Conservation (phyloP, 1,140 invertebrate species). For the Lepeophtheirus salmonis region DNA sequence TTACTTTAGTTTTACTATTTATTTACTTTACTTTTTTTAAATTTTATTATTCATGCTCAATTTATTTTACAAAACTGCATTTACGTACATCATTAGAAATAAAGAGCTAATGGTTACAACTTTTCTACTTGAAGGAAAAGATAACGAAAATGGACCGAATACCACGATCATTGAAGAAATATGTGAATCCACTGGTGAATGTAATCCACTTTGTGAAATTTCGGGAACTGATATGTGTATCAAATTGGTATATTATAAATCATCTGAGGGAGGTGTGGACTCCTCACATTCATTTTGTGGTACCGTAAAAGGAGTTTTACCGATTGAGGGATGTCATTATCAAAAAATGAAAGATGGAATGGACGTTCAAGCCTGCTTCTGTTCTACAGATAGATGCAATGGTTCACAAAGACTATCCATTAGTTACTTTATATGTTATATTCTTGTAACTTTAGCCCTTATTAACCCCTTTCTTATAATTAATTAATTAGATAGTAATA, state of each 20-base stretch:
- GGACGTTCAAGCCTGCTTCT: not conserved
- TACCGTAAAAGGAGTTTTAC: not conserved
- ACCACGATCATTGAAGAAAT: not conserved
- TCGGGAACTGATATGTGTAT: not conserved
- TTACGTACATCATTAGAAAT: too few relatives aligned
- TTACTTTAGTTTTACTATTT: too few relatives aligned
- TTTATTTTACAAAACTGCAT: not conserved
- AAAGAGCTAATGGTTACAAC: too few relatives aligned
- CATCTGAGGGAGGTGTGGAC: not conserved
- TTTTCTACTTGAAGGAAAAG: not conserved
- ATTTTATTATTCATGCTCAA: not conserved
- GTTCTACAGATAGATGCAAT: not conserved
- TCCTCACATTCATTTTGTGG: not conserved
- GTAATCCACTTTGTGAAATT: not conserved
- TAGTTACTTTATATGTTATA: too few relatives aligned
- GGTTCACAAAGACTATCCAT: not conserved
- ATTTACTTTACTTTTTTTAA: too few relatives aligned
- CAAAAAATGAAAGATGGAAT: not conserved
- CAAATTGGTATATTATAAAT: not conserved
- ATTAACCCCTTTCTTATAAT: too few relatives aligned
- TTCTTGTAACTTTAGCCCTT: too few relatives aligned
- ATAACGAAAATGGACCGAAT: not conserved
- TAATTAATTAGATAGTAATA: too few relatives aligned
- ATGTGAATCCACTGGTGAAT: not conserved
- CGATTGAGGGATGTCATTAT: not conserved